These are phyloP conservation scores for Heliconius nattereri DNA, from an alignment of 1,140 invertebrate species.

Conservation along the genomic window DNA sequence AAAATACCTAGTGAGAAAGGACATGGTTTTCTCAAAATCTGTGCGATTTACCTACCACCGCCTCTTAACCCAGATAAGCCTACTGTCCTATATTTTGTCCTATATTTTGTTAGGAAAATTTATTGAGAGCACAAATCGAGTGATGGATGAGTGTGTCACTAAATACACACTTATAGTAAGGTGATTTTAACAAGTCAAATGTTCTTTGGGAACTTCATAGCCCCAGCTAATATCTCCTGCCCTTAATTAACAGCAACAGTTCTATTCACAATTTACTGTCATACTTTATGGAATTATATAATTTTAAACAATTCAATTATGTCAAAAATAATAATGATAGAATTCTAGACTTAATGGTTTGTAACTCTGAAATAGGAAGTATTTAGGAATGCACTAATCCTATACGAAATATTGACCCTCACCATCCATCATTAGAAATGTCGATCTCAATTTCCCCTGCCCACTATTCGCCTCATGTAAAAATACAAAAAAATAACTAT, in stretches of 20 bases:
- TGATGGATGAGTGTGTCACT: neutral
- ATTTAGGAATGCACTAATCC: neutral
- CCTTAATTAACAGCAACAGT: too few species aligned
- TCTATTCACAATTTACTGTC: too few species aligned
- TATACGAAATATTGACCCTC: neutral
- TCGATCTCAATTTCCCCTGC: neutral
- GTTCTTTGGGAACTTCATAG: neutral
- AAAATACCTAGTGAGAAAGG: neutral
- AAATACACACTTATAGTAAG: too few species aligned
- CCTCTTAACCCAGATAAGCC: neutral
- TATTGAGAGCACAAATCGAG: neutral
- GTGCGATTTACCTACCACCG: conserved; percentile 11
- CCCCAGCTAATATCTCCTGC: too few species aligned
- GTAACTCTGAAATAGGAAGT: too few species aligned
- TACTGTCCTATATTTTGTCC: too few species aligned
- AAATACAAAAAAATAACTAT: neutral
- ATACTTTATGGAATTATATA: too few species aligned
- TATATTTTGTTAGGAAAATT: neutral
- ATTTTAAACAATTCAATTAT: too few species aligned
- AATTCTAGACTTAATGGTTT: too few species aligned
- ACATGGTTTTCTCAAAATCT: neutral
- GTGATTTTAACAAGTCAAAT: too few species aligned
- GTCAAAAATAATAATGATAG: too few species aligned
- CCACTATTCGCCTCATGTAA: neutral
- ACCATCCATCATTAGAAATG: neutral